phyloP scores from a whole-genome alignment of 2,797 vertebrate genomes.

The Coendou prehensilis region DNA sequence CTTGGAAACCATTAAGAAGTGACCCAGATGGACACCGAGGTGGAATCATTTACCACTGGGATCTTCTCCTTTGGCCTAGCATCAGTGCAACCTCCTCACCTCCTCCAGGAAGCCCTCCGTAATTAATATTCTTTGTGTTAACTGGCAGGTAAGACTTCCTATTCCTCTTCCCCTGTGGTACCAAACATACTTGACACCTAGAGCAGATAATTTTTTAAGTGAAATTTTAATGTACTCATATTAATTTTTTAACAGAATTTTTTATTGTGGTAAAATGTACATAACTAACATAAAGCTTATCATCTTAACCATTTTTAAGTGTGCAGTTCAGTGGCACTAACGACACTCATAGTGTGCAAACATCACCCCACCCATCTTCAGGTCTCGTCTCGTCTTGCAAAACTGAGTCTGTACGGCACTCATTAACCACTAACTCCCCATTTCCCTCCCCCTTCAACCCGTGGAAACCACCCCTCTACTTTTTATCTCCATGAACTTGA shows the following conservation, averaged over 20 bases:
- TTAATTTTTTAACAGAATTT: not conserved
- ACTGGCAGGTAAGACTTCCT: not conserved
- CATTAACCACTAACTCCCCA: not conserved
- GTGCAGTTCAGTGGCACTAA: not conserved
- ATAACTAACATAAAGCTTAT: not conserved
- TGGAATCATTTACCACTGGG: not conserved
- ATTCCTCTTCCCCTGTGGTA: not conserved
- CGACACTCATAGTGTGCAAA: not conserved
- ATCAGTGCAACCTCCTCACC: not conserved
- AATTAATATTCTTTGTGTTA: not conserved
- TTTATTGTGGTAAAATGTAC: not conserved
- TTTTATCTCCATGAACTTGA: not conserved
- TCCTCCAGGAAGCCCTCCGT: constrained; percentile 13
- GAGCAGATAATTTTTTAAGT: constrained; percentile 12
- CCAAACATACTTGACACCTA: not conserved
- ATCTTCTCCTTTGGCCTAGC: not conserved
- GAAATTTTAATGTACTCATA: constrained; percentile 29
- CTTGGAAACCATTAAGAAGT: constrained; percentile 68
- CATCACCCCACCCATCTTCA: not conserved
- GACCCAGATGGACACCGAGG: not conserved
- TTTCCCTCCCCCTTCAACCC: not conserved
- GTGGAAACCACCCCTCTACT: not conserved
- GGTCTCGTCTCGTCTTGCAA: not conserved
- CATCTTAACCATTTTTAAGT: not conserved
- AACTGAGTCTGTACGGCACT: not conserved